Evolutionary conservation across 2,113 vertebrate species (phyloP), one percentile per base, ranked within the genome.

Genomic region (Rhabdomys dilectus): DNA sequence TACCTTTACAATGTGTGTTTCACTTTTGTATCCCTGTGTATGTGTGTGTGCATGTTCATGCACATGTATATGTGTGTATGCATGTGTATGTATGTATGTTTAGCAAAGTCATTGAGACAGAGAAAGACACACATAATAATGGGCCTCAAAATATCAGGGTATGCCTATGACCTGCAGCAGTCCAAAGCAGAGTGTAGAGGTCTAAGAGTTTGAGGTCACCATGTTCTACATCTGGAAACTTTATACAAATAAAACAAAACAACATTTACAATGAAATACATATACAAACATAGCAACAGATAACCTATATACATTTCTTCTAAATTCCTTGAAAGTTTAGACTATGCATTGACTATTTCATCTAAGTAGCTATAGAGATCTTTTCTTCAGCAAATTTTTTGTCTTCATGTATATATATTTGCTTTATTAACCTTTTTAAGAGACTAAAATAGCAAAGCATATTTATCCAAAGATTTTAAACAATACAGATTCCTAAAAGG

Each of bases 391-490:
- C 22, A 31, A 10, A 4, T 19, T 26, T 45, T 62, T 51, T 90
- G 73, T 21, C 24, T 92, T 96, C 45, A 2, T 51, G 51, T 51
- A 51, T 48, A 80, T 87, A 51, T 16, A 82, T 82, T 81, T 93
- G 42, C n/a, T 92, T 88, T 82, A 94, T 60, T 88, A 24, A 86
- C 75, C 80, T 39, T 34, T 62, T 80, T 64, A 72, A 72, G 80
- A 93, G 17, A 56, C 12, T 70, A 4, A 5, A 91, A 85, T 3
- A 81, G 13, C 17, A 90, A 80, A 97, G 24, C 34, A 77, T 53
- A 17, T 64, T 91, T n/a, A 91, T 86, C n/a, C n/a, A 70, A 93
- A 94, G 22, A 94, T 87, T 91, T 91, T 76, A 89, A 96, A 87
- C 70, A 93, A 82, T 78, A 2, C 9, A 94, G 22, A 66, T 4